Evolutionary conservation across 2,888 invertebrate species (phyloP).

Genomic region (Hemistola chrysoprasaria): DNA sequence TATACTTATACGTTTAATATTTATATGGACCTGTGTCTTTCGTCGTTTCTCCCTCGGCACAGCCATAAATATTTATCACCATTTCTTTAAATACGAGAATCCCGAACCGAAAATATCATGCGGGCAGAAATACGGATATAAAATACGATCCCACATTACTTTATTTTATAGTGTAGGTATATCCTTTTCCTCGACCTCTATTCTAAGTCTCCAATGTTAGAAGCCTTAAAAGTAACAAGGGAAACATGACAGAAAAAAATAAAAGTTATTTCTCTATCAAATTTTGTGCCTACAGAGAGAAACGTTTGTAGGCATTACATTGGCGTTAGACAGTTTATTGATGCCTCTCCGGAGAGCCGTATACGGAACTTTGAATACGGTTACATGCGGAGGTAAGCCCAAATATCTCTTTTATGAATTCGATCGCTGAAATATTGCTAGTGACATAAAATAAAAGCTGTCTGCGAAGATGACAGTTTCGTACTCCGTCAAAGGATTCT

Average conservation of each 20-base stretch:
- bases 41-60: no score
- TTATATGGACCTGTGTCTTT: neutral
- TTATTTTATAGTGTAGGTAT: constrained; percentile 1
- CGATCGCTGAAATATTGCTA: constrained; percentile 19
- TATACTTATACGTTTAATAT: neutral
- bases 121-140: neutral
- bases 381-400: constrained; percentile 20
- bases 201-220: constrained; percentile 1
- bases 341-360: constrained; percentile 27
- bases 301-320: constrained; percentile 29
- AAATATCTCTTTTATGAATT: constrained; percentile 27
- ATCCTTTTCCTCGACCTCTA: constrained; percentile 1
- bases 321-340: constrained; percentile 33
- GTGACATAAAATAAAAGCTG: constrained; percentile 19
- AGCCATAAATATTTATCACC: neutral
- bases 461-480: constrained; percentile 10
- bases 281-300: constrained; percentile 26
- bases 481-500: constrained; percentile 4
- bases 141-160: neutral
- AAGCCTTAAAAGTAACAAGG: constrained; percentile 16
- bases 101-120: neutral
- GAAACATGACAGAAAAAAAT: constrained; percentile 25
- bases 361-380: constrained; percentile 29
- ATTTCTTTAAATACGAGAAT: neutral
- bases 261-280: constrained; percentile 24